Conservation (phyloP, 2,888 invertebrate species). For the Rutpela maculata region DNA sequence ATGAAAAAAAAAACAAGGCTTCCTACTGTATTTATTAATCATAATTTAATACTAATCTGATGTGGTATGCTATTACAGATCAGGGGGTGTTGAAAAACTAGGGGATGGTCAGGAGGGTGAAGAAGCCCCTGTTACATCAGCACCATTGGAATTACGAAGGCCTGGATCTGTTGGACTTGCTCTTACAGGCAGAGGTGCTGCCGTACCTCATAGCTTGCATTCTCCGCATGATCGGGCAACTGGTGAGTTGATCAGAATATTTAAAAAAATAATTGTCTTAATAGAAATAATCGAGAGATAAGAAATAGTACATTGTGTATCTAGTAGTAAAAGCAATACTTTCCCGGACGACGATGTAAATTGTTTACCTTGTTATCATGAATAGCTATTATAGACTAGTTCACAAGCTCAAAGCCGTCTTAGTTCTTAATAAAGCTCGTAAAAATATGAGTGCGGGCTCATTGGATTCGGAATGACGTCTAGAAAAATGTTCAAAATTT, state of each 20-base stretch:
- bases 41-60: constrained; percentile 18
- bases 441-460: too few species aligned
- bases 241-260: constrained; percentile 69
- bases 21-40: constrained; percentile 10
- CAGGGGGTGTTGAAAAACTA: constrained; percentile 70
- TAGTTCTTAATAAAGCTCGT: too few species aligned
- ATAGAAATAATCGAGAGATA: background rate
- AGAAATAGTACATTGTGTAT: background rate
- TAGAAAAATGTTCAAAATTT: background rate
- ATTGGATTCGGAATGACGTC: too few species aligned
- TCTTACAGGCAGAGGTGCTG: constrained; percentile 75
- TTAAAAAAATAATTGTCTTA: background rate
- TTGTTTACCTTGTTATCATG: too few species aligned
- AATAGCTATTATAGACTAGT: too few species aligned
- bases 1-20: background rate
- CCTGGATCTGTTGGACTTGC: constrained; percentile 75
- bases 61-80: constrained; percentile 44
- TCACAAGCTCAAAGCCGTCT: too few species aligned
- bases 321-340: too few species aligned
- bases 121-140: constrained; percentile 74
- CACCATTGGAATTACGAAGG: constrained; percentile 84
- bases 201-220: constrained; percentile 82
- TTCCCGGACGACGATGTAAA: too few species aligned
- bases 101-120: constrained; percentile 73
- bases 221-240: constrained; percentile 83